Evolutionary conservation across 2,888 invertebrate species (phyloP).

Genomic region (Esperia sulphurella): DNA sequence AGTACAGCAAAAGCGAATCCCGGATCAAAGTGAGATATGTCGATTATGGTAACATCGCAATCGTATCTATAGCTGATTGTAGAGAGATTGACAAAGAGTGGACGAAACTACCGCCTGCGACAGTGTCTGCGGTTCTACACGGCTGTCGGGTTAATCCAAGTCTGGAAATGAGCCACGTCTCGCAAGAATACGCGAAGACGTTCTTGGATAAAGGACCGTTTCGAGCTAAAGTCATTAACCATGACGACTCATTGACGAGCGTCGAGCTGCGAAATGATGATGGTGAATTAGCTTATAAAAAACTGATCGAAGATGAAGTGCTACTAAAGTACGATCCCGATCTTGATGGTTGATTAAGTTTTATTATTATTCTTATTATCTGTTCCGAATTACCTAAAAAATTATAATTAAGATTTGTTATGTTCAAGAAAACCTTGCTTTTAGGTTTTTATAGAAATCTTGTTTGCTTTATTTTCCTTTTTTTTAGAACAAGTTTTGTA

Average conservation of each 20-base stretch:
- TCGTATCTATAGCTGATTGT: constrained; percentile 60
- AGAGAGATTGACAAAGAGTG: constrained; percentile 73
- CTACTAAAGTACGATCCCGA: constrained; percentile 17
- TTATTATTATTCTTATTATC: neutral
- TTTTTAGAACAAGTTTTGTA: too few relatives aligned
- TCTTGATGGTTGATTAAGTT: neutral
- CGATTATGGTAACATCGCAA: constrained; percentile 86
- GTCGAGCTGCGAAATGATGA: constrained; percentile 52
- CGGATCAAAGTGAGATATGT: constrained; percentile 83
- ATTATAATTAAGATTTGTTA: too few relatives aligned
- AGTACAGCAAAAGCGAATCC: constrained; percentile 57
- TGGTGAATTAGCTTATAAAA: constrained; percentile 42
- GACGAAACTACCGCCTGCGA: constrained; percentile 70
- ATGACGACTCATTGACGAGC: constrained; percentile 27
- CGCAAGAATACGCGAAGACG: constrained; percentile 38
- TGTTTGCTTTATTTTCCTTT: too few relatives aligned
- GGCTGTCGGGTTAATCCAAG: constrained; percentile 50
- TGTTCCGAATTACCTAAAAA: too few relatives aligned
- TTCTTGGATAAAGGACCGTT: constrained; percentile 56
- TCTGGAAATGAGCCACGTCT: constrained; percentile 38
- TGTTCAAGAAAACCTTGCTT: too few relatives aligned
- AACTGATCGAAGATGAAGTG: constrained; percentile 40
- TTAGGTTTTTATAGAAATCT: too few relatives aligned
- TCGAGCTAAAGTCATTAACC: constrained; percentile 41
- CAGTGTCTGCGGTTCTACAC: constrained; percentile 68